Percentiles rank a stretch among this genome's conserved stretches.
Evolutionary conservation across 2,797 vertebrate genomes (phyloP).

Genomic region (Anabacerthia variegaticeps): DNA sequence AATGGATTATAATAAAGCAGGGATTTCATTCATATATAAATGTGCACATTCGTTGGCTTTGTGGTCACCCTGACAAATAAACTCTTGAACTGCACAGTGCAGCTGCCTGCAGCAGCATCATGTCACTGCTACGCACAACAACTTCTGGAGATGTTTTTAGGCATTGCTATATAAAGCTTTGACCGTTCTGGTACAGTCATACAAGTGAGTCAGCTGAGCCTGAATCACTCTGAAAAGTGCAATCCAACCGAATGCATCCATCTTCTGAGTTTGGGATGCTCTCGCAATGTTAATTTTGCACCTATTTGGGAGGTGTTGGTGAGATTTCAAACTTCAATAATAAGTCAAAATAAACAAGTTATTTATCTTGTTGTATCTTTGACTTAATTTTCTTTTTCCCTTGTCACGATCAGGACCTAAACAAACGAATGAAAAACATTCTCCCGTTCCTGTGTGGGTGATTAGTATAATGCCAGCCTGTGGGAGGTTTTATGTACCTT

Average conservation of each 20-base stretch:
- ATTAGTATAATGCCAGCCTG: not conserved
- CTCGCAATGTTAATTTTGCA: not conserved
- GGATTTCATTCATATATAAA: not conserved
- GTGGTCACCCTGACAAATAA: not conserved
- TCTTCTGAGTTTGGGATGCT: not conserved
- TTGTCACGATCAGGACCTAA: not conserved
- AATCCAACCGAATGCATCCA: not conserved
- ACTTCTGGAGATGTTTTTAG: constrained; percentile 33
- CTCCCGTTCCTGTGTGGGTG: fast-evolving
- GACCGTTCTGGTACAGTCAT: not conserved
- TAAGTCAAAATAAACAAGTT: not conserved
- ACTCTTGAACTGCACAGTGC: not conserved
- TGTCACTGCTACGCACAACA: not conserved
- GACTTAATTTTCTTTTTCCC: not conserved
- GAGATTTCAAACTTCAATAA: not conserved
- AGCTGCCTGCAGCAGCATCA: not conserved
- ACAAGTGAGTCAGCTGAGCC: constrained; percentile 54
- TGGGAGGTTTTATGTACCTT: not conserved
- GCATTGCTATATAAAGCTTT: constrained; percentile 35
- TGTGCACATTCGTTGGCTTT: not conserved
- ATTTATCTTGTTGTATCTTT: not conserved
- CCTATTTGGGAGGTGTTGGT: not conserved
- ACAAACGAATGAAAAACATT: not conserved
- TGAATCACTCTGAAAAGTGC: constrained; percentile 8
- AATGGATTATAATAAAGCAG: not conserved